Evolutionary conservation across 2,113 vertebrate genomes (phyloP), one percentile per base, ranked within the genome.

Genomic region (Motacilla tschutschensis): DNA sequence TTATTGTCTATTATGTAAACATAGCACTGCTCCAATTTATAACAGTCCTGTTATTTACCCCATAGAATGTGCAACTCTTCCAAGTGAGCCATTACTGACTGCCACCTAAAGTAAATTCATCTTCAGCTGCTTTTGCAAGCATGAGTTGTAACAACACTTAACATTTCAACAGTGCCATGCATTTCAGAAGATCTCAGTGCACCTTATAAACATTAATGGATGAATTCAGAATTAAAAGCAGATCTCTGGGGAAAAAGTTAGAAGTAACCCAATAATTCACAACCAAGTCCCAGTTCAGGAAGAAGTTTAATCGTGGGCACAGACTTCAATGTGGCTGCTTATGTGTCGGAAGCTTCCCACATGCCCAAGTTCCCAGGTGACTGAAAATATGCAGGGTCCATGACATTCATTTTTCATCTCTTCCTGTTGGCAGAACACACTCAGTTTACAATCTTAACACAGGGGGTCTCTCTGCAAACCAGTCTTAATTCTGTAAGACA

Each of bases 1-100:
- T 94, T 89, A 83, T 10, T 41, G 4, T 91, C 90, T 94, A 54
- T 92, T 90, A 73, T 89, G 87, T 95, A 96, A 97, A 96, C 94
- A 91, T 24, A 94, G 79, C 82, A 48, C 50, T 53, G 47, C 71
- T 73, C 80, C 85, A 89, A 95, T 95, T 96, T 95, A 91, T 93
- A 95, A 77, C 88, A 91, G 70, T 93, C 90, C 60, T 85, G 66
- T 92, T 97, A 94, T 95, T 96, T 96, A 96, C 90, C 72, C 93
- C 93, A 76, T 14, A 94, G 95, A 89, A 92, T 53, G 47, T 93
- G 88, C 74, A 94, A 89, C 82, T 62, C 62, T 74, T 97, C 83
- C 89, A 94, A 96, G 92, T 62, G 78, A 93, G 83, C 93, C 91
- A 91, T 95, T 93, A 88, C 67, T 0, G 31, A 66, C 91, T 92